Base-by-base conservation (phyloP, 2,113 vertebrate genomes). In the Lucifuga dentata region DNA sequence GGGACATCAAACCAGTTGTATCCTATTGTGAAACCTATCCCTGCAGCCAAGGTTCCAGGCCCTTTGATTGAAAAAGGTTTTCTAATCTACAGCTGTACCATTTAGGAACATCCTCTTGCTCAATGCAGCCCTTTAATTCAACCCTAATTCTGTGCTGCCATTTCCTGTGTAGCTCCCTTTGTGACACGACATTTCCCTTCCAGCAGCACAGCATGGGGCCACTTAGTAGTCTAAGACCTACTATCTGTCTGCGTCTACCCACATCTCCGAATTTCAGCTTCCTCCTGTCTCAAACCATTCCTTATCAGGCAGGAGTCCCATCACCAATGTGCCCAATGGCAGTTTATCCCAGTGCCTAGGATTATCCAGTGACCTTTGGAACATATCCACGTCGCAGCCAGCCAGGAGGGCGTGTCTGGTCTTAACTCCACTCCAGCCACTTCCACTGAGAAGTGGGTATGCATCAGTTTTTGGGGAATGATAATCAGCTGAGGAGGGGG, bases 291-390 rank as follows among this genome's bases (percentile, higher is more conserved):
- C 39, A 36, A 17, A 44, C 16, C 61, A 49, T 29, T 73, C 68
- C 51, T 32, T 1, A 2, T 60, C 43, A 49, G 48, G 50, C 72
- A 57, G 51, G 72, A 71, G 76, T 48, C 48, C 57, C 73, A 19
- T 67, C 70, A 67, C 63, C 73, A 36, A 35, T 20, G 11, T 50
- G 19, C 49, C 53, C 45, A 48, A 24, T 44, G 52, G 48, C 53
- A 17, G 40, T 73, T 79, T 36, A 76, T 78, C 77, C 64, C 24
- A 0, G 33, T 11, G 44, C 68, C 67, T 51, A 50, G 45, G 67
- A 83, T 86, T 82, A 87, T 44, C 61, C 49, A 35, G 40, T 44
- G 80, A 78, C 62, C 61, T 40, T 41, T 68, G 67, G 76, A 46
- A 58, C 43, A 44, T 53, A 68, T 45, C 64, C 61, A 58, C 32